Evolutionary conservation across 2,797 vertebrate species (phyloP).

Genomic region (Gallirallus australis): DNA sequence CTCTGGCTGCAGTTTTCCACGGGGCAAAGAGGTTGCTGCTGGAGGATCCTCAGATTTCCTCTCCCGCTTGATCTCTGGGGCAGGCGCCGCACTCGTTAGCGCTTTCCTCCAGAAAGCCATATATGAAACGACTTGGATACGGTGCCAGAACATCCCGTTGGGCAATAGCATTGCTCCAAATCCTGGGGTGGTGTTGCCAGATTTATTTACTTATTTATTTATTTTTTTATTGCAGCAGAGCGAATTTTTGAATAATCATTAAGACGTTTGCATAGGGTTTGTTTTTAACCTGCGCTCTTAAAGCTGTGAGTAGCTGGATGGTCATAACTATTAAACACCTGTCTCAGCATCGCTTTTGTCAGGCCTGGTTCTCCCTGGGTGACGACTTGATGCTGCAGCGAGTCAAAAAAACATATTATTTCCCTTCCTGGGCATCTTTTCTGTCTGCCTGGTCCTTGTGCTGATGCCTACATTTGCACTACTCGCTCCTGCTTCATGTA

Average conservation of each 20-base stretch:
- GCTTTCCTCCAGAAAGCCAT: slow-evolving; percentile 33
- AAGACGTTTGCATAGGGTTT: not conserved
- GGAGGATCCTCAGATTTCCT: not conserved
- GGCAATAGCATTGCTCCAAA: slow-evolving; percentile 38
- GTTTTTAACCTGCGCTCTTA: not conserved
- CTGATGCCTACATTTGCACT: not conserved
- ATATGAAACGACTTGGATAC: not conserved
- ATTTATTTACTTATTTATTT: not conserved
- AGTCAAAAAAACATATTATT: not conserved
- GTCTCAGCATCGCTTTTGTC: not conserved
- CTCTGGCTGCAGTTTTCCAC: not conserved
- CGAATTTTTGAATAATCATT: slow-evolving; percentile 13
- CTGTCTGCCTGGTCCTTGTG: not conserved
- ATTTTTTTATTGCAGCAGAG: not conserved
- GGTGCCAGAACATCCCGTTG: slow-evolving; percentile 32
- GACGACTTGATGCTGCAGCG: not conserved
- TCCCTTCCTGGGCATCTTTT: not conserved
- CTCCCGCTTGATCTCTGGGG: not conserved
- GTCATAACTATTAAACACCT: not conserved
- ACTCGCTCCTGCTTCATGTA: not conserved
- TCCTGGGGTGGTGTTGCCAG: not conserved
- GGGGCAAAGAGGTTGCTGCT: not conserved
- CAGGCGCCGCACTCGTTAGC: not conserved
- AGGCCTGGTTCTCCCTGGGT: not conserved
- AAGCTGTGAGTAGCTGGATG: not conserved